Percentiles rank a stretch among this genome's conserved stretches.
Conservation (phyloP, 2,113 vertebrate genomes). For the Odocoileus hemionus region DNA sequence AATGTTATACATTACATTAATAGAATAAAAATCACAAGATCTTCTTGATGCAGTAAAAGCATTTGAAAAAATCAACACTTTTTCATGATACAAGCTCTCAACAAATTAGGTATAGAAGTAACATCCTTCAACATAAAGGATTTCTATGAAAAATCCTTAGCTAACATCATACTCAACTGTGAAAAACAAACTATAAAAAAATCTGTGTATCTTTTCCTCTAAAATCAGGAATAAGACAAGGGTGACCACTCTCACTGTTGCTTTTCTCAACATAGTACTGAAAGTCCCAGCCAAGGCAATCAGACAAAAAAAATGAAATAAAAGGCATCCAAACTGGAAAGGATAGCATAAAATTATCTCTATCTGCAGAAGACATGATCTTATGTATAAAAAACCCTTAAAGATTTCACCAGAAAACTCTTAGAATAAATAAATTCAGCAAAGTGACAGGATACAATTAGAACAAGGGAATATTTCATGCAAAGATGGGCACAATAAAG, state of each 20-base stretch:
- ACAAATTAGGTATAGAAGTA: not conserved
- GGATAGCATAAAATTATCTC: not conserved
- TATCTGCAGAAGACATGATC: not conserved
- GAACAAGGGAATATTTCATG: not conserved
- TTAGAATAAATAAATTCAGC: not conserved
- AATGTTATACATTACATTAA: not conserved
- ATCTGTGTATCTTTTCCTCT: not conserved
- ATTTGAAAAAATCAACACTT: not conserved
- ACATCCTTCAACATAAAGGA: not conserved
- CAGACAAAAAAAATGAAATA: not conserved
- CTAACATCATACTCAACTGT: not conserved
- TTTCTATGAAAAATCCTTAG: not conserved
- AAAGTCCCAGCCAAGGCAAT: not conserved
- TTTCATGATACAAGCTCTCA: not conserved
- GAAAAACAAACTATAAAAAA: not conserved
- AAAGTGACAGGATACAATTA: not conserved
- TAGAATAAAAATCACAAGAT: not conserved
- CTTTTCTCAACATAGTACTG: not conserved
- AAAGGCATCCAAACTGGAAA: not conserved
- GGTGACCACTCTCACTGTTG: not conserved
- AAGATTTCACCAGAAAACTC: not conserved
- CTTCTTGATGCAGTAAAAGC: not conserved
- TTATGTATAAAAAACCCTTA: not conserved
- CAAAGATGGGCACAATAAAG: not conserved
- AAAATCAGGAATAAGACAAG: not conserved